phyloP scores from a whole-genome alignment of 1,140 invertebrate genomes.

The Drosophila nebulosa region DNA sequence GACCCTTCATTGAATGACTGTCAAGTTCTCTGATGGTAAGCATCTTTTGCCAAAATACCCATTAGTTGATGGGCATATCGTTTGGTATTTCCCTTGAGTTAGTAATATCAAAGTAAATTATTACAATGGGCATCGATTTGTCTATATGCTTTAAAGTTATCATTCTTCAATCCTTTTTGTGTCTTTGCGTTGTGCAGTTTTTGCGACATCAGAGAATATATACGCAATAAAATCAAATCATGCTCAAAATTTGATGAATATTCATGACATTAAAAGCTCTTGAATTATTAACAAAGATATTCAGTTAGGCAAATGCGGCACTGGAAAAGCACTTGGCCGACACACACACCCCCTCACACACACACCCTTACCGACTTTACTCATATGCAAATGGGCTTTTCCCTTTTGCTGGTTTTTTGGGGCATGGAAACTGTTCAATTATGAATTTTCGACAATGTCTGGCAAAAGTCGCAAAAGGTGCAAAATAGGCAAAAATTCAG shows the following conservation, averaged over 20 bases:
- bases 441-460: slow-evolving; percentile 76
- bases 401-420: neutral
- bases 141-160: neutral
- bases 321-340: slow-evolving; percentile 57
- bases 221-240: slow-evolving; percentile 79
- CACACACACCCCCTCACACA: slow-evolving; percentile 25
- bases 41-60: slow-evolving; percentile 11
- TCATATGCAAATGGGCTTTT: slow-evolving; percentile 31
- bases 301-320: slow-evolving; percentile 67
- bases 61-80: neutral
- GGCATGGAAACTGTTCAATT: slow-evolving; percentile 64
- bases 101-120: neutral
- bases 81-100: too few species aligned
- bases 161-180: slow-evolving; percentile 1
- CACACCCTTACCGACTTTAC: neutral
- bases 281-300: slow-evolving; percentile 78
- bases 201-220: slow-evolving; percentile 55
- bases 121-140: neutral
- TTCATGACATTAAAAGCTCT: slow-evolving; percentile 79
- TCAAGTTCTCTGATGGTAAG: slow-evolving; percentile 10
- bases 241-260: slow-evolving; percentile 78
- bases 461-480: slow-evolving; percentile 51
- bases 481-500: slow-evolving; percentile 61
- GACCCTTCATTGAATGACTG: slow-evolving; percentile 22
- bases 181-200: slow-evolving; percentile 18